phyloP scores from a whole-genome alignment of 1,140 invertebrate species.

The Sitophilus oryzae region DNA sequence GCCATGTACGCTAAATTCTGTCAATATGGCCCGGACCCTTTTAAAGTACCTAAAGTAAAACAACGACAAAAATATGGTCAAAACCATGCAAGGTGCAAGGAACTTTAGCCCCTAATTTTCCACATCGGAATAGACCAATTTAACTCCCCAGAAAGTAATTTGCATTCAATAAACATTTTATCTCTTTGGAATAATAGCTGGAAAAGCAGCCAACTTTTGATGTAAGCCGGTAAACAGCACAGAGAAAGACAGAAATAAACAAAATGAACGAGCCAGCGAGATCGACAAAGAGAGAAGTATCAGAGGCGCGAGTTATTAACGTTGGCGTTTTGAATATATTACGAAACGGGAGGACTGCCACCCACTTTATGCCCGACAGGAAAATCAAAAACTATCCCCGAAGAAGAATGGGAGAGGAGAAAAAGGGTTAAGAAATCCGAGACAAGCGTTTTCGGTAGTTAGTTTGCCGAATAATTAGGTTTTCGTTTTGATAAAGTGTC shows the following conservation, averaged over 20 bases:
- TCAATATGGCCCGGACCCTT: too few species aligned
- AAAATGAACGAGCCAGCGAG: too few species aligned
- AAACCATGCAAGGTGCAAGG: neutral
- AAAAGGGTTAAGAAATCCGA: too few species aligned
- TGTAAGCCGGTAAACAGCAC: neutral
- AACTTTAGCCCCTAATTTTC: neutral
- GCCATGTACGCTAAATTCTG: too few species aligned
- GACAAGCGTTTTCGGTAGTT: too few species aligned
- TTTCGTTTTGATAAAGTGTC: too few species aligned
- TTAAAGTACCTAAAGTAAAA: too few species aligned
- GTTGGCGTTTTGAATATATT: neutral
- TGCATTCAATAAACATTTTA: neutral
- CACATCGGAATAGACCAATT: neutral
- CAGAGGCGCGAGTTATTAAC: neutral
- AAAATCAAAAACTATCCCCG: neutral
- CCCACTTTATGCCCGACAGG: neutral
- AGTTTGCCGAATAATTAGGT: too few species aligned
- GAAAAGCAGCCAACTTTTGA: neutral
- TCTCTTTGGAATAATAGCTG: neutral
- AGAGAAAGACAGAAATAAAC: too few species aligned
- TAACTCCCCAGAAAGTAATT: neutral
- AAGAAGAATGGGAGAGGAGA: too few species aligned
- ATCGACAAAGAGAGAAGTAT: too few species aligned
- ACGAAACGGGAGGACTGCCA: neutral
- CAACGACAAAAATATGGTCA: neutral